These are phyloP conservation scores for Vanessa atalanta DNA, from an alignment of 1,140 invertebrate genomes.

Conservation along the genomic window DNA sequence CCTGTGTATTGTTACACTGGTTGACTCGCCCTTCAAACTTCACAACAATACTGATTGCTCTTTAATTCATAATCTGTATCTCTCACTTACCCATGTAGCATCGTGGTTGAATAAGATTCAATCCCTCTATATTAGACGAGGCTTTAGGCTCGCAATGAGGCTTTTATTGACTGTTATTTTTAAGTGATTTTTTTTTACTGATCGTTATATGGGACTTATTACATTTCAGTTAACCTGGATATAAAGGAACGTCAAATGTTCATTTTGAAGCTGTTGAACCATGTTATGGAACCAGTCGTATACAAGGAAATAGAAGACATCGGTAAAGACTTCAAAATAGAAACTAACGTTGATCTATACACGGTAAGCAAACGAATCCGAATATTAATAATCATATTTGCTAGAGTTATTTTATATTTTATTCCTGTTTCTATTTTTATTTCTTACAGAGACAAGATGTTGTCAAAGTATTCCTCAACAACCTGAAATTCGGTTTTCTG, in stretches of 20 bases:
- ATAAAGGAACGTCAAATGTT: slow-evolving; percentile 80
- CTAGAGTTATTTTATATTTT: too few species aligned
- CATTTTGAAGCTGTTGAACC: slow-evolving; percentile 83
- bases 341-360: slow-evolving; percentile 75
- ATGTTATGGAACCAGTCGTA: slow-evolving; percentile 81
- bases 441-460: slow-evolving; percentile 79
- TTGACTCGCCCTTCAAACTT: too few species aligned
- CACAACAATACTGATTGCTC: too few species aligned
- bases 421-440: slow-evolving; percentile 47
- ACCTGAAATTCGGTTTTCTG: slow-evolving; percentile 80
- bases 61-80: too few species aligned
- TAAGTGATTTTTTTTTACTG: too few species aligned
- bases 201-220: neutral
- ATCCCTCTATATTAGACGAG: too few species aligned
- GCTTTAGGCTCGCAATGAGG: too few species aligned
- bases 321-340: slow-evolving; percentile 80
- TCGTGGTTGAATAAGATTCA: too few species aligned
- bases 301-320: slow-evolving; percentile 77
- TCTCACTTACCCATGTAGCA: too few species aligned
- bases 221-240: slow-evolving; percentile 69
- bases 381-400: neutral
- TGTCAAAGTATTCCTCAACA: slow-evolving; percentile 83
- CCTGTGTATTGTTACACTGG: too few species aligned
- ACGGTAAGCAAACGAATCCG: slow-evolving; percentile 51
- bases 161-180: too few species aligned